Base-by-base conservation (phyloP, 1,140 invertebrate genomes). In the Platorchestia sp. region DNA sequence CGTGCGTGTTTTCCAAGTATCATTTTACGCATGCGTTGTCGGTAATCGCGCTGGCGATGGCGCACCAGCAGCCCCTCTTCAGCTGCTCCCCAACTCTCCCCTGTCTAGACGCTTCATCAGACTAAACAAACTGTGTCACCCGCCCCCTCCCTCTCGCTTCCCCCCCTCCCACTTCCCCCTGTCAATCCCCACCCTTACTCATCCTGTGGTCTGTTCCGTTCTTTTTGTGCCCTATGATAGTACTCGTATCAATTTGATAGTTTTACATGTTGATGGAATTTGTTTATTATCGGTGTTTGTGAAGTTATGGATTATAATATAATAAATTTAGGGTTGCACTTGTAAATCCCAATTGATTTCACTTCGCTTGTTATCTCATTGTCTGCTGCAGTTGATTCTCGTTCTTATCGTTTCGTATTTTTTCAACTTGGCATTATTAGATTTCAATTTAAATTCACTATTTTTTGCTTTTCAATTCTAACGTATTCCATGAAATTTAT, bases 71-170 rank as follows among this genome's bases (percentile, higher is more conserved):
- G 59, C 59, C 27, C 27, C 59, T 40, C 45, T 45, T 40, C 6
- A 19, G 1, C 19, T 27, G 0, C 91, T 40, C 45, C 91, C 91
- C 91, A 42, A 45, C 91, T 40, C 44, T 44, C 43, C 91, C 91
- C 91, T 93, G 91, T 93, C 91, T 93, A 93, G 91, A 93, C 91
- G n/a, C 91, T 44, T 93, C 44, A 93, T 45, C 91, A 93, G 91
- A 93, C 91, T 93, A 93, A 93, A 93, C 91, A 93, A 93, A 91
- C 89, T 91, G 43, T 93, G 91, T 93, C 91, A 93, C 91, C 45
- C 91, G 41, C 43, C 45, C 45, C 14, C 89, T 7, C 43, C 89
- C 91, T 47, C 91, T 44, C n/a, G n/a, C n/a, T n/a, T n/a, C n/a
- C 86, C 41, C 86, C 41, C 86, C 40, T 47, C 91, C 19, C 91